Evolutionary conservation across 2,888 invertebrate genomes (phyloP), one percentile per base, ranked within the genome.

Genomic region (Hartigia nigra): DNA sequence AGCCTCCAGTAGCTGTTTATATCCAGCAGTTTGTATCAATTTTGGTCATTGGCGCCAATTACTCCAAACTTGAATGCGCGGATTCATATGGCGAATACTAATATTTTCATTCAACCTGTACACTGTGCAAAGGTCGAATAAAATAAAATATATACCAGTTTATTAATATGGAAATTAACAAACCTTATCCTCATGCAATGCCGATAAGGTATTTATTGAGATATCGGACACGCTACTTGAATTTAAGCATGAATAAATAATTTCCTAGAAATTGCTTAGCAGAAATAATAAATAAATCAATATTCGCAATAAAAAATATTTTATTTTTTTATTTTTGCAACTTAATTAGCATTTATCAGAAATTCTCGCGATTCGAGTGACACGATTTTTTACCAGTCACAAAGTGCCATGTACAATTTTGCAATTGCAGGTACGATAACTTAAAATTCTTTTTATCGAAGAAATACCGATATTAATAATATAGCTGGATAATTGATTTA

Each of bases 91-190:
- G 9, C 23, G 80, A 78, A 80, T 78, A 75, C 39, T 1, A 23
- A 23, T 31, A 76, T 76, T 80, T 77, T 81, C 70, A 35, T 74
- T 77, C 70, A 69, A 2, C 35, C 31, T 70, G 76, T 77, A 77
- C 74, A 69, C 77, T 14, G 39, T 37, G 74, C 39, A 74, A 39
- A 31, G 55, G 12, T 55, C 37, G 74, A 76, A 55, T 31, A 37
- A 12, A 55, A 77, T 74, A 69, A 77, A 75, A 69, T 69, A 69
- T 34, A 70, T 12, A 74, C 37, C 70, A 74, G 74, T 74, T 76
- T 35, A 78, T 39, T 12, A 31, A 70, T 31, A 14, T 39, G 31
- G 9, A 31, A 69, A 36, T 14, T 1, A 12, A 36, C 1, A 74
- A 35, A 12, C n/a, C 37, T 32, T 36, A 31, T 1, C n/a, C 23